A percentile compares a stretch with the other conserved stretches of the same genome.
Conservation (phyloP, 2,797 vertebrate species). For the Chromis chromis region DNA sequence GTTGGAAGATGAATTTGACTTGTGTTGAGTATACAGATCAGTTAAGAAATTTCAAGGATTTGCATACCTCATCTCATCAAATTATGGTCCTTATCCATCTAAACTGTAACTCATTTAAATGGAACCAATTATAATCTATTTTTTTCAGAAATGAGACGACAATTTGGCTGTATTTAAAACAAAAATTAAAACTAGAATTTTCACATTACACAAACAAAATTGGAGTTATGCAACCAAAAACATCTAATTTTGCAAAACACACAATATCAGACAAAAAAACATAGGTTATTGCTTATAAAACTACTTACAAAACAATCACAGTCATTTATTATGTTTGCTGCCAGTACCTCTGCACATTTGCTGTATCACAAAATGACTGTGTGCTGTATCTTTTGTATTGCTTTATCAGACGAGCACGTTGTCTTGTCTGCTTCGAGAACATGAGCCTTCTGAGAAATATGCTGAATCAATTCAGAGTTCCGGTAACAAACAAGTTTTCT, state of each 20-base stretch:
- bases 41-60: neutral
- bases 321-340: neutral
- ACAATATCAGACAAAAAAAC: neutral
- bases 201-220: neutral
- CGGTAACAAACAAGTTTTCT: constrained; percentile 14
- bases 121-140: no score
- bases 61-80: neutral
- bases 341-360: neutral
- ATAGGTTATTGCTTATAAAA: neutral
- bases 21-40: neutral
- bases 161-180: neutral
- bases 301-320: neutral
- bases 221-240: neutral
- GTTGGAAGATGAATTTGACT: neutral
- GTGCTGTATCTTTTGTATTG: neutral
- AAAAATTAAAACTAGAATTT: neutral
- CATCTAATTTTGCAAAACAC: neutral
- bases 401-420: neutral
- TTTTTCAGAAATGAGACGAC: neutral
- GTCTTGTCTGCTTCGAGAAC: constrained; percentile 16
- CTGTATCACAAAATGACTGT: neutral
- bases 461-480: constrained; percentile 29
- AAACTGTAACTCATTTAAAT: no score
- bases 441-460: constrained; percentile 45
- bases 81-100: neutral